Conservation (phyloP, 2,888 invertebrate species). For the Aelia acuminata region DNA sequence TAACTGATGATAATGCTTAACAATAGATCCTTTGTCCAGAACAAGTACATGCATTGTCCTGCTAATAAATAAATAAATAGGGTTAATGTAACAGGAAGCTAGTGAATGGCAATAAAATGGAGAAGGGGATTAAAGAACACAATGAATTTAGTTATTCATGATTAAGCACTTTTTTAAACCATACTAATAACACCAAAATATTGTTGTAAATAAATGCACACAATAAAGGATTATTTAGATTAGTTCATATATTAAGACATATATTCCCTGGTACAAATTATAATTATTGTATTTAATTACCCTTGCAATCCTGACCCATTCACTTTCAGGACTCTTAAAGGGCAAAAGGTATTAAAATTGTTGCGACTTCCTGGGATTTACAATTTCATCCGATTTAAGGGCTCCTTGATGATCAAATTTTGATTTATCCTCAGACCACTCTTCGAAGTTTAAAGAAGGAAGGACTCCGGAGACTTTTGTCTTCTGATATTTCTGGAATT, state of each 20-base stretch:
- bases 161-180: background rate
- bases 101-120: background rate
- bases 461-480: slow-evolving; percentile 51
- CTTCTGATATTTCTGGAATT: slow-evolving; percentile 61
- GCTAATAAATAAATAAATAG: background rate
- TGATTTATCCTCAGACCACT: background rate
- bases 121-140: background rate
- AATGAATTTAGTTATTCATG: background rate
- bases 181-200: background rate
- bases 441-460: slow-evolving; percentile 43
- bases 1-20: background rate
- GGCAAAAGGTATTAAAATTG: slow-evolving; percentile 40
- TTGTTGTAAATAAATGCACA: background rate
- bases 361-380: background rate
- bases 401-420: background rate
- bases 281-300: slow-evolving; percentile 8
- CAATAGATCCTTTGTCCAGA: background rate
- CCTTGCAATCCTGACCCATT: slow-evolving; percentile 55
- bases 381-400: slow-evolving; percentile 3
- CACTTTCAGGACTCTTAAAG: slow-evolving; percentile 47
- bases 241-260: background rate
- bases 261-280: background rate
- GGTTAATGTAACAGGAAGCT: background rate
- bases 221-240: background rate
- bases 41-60: background rate